These are phyloP conservation scores for Unio delphinus DNA, from an alignment of 2,888 invertebrate species.

Conservation along the genomic window DNA sequence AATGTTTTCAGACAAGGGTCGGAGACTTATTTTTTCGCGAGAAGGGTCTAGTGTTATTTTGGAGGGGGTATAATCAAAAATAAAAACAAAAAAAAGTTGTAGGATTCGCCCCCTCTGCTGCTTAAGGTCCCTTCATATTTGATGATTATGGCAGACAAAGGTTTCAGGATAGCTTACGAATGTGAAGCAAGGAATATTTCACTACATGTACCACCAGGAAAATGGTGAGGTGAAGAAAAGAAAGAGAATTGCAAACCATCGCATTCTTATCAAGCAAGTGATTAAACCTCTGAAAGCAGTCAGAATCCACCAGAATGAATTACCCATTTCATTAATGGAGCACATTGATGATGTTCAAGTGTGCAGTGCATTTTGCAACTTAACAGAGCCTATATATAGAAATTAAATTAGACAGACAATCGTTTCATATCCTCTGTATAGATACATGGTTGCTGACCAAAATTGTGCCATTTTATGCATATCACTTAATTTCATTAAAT, in stretches of 20 bases:
- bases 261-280: conserved; percentile 9
- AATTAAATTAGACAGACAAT: background rate
- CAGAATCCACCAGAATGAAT: background rate
- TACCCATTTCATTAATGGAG: background rate
- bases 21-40: too few relatives aligned
- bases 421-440: too few relatives aligned
- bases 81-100: too few relatives aligned
- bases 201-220: background rate
- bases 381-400: conserved; percentile 8
- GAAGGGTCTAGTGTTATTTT: too few relatives aligned
- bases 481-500: too few relatives aligned
- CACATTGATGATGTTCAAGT: conserved; percentile 4
- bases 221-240: conserved; percentile 1
- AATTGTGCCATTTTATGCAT: too few relatives aligned
- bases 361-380: conserved; percentile 18
- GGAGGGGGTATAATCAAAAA: too few relatives aligned
- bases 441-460: too few relatives aligned
- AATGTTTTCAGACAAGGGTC: too few relatives aligned
- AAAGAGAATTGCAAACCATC: conserved; percentile 1
- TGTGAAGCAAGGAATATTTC: conserved; percentile 5
- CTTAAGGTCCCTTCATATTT: conserved; percentile 22
- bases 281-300: conserved; percentile 7
- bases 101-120: too few relatives aligned
- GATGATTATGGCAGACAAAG: conserved; percentile 25
- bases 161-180: conserved; percentile 8